phyloP scores from a whole-genome alignment of 1,140 invertebrate genomes.

The Aporrectodea caliginosa region DNA sequence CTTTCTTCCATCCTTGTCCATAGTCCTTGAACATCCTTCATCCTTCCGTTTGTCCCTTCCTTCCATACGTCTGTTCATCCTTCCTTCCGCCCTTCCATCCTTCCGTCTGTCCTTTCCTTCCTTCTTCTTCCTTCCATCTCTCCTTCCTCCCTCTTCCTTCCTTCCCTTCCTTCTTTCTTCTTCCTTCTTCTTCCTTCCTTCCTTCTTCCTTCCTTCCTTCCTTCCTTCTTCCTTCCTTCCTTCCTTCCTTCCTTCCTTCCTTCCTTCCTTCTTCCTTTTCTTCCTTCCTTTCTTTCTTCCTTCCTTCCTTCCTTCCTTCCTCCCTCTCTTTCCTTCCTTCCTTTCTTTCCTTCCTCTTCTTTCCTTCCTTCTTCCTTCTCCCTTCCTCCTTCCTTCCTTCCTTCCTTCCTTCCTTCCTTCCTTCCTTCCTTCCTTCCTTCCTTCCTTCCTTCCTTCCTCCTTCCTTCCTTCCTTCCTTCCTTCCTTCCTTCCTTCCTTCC shows the following conservation, averaged over 20 bases:
- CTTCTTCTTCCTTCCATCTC: too few species aligned
- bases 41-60: too few species aligned
- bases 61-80: too few species aligned
- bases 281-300: not conserved
- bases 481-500: slow-evolving; percentile 10
- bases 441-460: not conserved
- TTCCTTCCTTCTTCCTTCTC: not conserved
- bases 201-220: not conserved
- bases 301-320: not conserved
- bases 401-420: not conserved
- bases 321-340: not conserved
- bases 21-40: too few species aligned
- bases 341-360: not conserved
- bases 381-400: not conserved
- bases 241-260: not conserved
- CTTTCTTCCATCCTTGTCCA: too few species aligned
- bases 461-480: not conserved
- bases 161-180: not conserved
- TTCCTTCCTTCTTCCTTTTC: not conserved
- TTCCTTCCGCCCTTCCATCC: too few species aligned
- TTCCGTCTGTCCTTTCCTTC: too few species aligned
- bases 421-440: not conserved
- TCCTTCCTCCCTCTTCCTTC: not conserved
- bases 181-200: not conserved
- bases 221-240: not conserved